These are phyloP conservation scores for Sphenodon punctatus DNA, from an alignment of 2,797 vertebrate species.

Conservation along the genomic window DNA sequence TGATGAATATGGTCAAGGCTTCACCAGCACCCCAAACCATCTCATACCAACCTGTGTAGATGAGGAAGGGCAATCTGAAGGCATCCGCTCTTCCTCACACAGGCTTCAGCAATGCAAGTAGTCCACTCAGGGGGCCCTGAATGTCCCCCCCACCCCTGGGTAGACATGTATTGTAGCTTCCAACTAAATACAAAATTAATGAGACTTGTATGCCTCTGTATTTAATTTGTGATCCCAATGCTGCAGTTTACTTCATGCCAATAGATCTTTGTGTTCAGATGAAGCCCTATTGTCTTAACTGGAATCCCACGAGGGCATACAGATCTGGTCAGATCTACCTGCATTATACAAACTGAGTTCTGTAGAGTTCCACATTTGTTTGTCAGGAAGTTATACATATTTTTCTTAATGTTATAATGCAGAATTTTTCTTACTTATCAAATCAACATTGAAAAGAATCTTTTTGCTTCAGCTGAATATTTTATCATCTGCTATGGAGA, in stretches of 20 bases:
- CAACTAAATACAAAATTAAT: too few relatives aligned
- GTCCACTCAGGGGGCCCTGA: too few relatives aligned
- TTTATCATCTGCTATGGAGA: not conserved
- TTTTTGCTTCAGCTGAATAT: not conserved
- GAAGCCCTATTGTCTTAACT: not conserved
- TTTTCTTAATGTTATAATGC: not conserved
- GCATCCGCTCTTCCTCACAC: not conserved
- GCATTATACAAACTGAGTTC: not conserved
- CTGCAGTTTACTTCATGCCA: not conserved
- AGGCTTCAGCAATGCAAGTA: not conserved
- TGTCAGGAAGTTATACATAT: not conserved
- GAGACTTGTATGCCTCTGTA: not conserved
- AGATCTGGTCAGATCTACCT: not conserved
- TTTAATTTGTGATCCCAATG: not conserved
- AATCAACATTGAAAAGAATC: not conserved
- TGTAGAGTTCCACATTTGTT: too few relatives aligned
- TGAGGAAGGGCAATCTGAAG: fast-evolving
- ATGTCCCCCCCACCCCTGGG: too few relatives aligned
- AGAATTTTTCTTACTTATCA: not conserved
- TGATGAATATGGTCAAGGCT: not conserved
- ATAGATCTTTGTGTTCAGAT: not conserved
- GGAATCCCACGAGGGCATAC: not conserved
- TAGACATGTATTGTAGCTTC: not conserved
- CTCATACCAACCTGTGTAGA: not conserved
- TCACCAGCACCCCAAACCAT: not conserved